Conservation (phyloP, 2,888 invertebrate species). For the Melanostoma scalare region DNA sequence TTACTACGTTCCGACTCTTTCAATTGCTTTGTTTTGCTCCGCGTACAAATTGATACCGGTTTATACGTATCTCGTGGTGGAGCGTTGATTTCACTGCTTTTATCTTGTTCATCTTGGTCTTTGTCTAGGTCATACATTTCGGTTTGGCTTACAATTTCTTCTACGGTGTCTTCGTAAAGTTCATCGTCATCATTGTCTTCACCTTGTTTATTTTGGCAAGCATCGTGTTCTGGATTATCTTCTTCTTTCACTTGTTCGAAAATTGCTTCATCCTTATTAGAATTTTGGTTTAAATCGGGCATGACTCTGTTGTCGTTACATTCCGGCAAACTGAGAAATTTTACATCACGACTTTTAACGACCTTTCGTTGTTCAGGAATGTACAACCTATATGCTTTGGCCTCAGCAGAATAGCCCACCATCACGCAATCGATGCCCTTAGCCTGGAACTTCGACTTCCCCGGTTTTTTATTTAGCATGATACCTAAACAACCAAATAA, state of each 20-base stretch:
- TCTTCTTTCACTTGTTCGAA: not conserved
- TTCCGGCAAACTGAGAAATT: conserved; percentile 16
- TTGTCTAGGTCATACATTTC: not conserved
- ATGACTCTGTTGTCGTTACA: not conserved
- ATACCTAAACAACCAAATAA: conserved; percentile 28
- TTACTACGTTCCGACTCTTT: not conserved
- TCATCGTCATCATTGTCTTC: too few species aligned
- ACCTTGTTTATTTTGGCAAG: too few species aligned
- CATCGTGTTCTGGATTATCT: not conserved
- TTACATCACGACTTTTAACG: conserved; percentile 19
- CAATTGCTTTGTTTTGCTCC: conserved; percentile 2
- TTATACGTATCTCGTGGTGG: not conserved
- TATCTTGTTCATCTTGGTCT: not conserved
- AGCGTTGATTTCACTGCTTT: not conserved
- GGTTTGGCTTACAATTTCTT: not conserved
- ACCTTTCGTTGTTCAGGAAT: conserved; percentile 26
- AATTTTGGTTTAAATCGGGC: conserved; percentile 4
- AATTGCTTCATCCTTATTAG: not conserved
- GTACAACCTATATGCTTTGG: conserved; percentile 27
- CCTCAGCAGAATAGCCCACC: conserved; percentile 23
- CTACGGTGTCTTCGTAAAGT: not conserved
- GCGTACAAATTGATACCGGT: not conserved
- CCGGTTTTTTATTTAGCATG: conserved; percentile 20
- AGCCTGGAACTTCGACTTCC: conserved; percentile 22
- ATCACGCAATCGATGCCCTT: conserved; percentile 21